Evolutionary conservation across 2,113 vertebrate genomes (phyloP).

Genomic region (Scartelaos histophorus): DNA sequence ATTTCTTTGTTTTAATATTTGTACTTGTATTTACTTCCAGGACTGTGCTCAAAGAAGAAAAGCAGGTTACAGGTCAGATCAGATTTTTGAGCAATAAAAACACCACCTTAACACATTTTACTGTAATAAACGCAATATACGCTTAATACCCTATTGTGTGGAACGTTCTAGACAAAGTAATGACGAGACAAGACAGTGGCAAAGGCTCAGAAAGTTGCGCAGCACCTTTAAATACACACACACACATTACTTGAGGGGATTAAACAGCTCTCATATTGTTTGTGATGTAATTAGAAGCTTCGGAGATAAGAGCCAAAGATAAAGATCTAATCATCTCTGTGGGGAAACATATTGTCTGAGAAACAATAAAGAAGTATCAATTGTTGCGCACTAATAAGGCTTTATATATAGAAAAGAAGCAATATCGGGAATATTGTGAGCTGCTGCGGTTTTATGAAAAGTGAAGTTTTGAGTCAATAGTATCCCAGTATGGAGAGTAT

Average conservation of each 20-base stretch:
- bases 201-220: too few relatives aligned
- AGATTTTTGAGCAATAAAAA: too few relatives aligned
- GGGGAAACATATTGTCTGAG: constrained; percentile 35
- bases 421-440: constrained; percentile 7
- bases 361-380: constrained; percentile 24
- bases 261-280: constrained; percentile 52
- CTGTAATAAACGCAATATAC: too few relatives aligned
- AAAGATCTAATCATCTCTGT: constrained; percentile 50
- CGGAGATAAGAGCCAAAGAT: constrained; percentile 54
- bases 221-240: constrained; percentile 44
- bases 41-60: too few relatives aligned
- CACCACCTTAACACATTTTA: too few relatives aligned
- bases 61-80: not conserved
- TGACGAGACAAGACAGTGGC: too few relatives aligned
- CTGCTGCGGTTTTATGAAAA: not conserved
- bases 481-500: too few relatives aligned
- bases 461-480: not conserved
- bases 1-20: too few relatives aligned
- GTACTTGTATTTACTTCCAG: too few relatives aligned
- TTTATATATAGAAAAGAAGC: constrained; percentile 5
- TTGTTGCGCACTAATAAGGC: constrained; percentile 19
- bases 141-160: too few relatives aligned
- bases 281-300: constrained; percentile 53
- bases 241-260: constrained; percentile 46
- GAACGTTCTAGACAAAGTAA: too few relatives aligned